phyloP scores from a whole-genome alignment of 1,140 invertebrate genomes.

The Hirudo medicinalis region DNA sequence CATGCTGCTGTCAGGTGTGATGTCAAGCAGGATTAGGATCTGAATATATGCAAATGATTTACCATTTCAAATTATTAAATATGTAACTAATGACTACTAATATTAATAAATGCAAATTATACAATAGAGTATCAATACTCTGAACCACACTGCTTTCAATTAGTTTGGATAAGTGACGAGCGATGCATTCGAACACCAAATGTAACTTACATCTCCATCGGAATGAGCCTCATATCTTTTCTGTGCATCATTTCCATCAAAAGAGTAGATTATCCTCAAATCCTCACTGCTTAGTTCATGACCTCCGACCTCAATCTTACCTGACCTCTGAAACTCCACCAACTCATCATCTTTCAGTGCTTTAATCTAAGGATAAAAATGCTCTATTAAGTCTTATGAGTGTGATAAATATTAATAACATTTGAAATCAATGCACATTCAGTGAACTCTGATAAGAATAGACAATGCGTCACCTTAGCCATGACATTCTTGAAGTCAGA shows the following conservation, averaged over 20 bases:
- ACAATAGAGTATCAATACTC: too few relatives aligned
- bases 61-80: too few relatives aligned
- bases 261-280: conserved; percentile 68
- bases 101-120: too few relatives aligned
- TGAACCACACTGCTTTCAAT: too few relatives aligned
- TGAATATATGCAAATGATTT: conserved; percentile 16
- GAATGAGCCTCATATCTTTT: conserved; percentile 71
- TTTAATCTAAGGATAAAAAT: conserved; percentile 49
- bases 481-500: conserved; percentile 75
- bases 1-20: conserved; percentile 65
- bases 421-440: background rate
- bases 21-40: conserved; percentile 45
- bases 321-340: conserved; percentile 58
- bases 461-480: conserved; percentile 37
- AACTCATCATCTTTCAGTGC: conserved; percentile 64
- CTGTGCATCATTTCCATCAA: conserved; percentile 45
- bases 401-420: too few relatives aligned
- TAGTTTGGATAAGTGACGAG: too few relatives aligned
- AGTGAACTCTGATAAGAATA: background rate
- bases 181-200: background rate
- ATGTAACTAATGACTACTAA: too few relatives aligned
- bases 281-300: conserved; percentile 67
- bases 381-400: too few relatives aligned
- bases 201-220: conserved; percentile 56
- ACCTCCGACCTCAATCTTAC: conserved; percentile 58